Percentiles rank a stretch among this genome's conserved stretches.
Conservation (phyloP, 2,797 vertebrate genomes). For the Acrossocheilus fasciatus region DNA sequence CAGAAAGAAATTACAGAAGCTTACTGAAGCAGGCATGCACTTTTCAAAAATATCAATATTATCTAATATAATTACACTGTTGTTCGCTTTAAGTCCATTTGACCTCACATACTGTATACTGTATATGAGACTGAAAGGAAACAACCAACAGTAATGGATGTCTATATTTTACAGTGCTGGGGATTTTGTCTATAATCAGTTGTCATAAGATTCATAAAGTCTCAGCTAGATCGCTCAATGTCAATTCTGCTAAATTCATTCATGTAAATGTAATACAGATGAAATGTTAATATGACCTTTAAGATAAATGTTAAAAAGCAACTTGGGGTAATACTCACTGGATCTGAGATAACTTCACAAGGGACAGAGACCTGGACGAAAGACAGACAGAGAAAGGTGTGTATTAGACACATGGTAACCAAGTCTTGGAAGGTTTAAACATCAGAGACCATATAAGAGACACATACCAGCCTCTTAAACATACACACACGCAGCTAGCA, state of each 20-base stretch:
- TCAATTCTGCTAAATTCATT: background rate
- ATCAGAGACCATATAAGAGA: slow-evolving; percentile 7
- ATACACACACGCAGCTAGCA: slow-evolving; percentile 20
- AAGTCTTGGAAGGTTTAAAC: slow-evolving; percentile 7
- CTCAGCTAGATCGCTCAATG: background rate
- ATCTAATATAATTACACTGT: background rate
- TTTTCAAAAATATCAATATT: background rate
- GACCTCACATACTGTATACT: background rate
- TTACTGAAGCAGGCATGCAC: background rate
- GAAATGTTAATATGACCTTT: background rate
- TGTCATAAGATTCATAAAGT: background rate
- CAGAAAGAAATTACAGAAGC: background rate
- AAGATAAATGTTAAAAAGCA: background rate
- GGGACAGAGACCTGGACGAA: slow-evolving; percentile 43
- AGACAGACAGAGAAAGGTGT: slow-evolving; percentile 28
- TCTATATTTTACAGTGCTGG: background rate
- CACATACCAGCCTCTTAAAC: slow-evolving; percentile 5
- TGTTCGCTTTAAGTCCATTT: background rate
- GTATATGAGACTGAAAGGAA: background rate
- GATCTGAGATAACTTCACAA: slow-evolving; percentile 38
- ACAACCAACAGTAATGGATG: background rate
- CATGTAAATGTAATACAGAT: background rate
- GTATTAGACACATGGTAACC: background rate
- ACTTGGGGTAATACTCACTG: slow-evolving; percentile 38
- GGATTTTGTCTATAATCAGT: background rate